Evolutionary conservation across 2,888 invertebrate genomes (phyloP).

Genomic region (Acrobasis repandana): DNA sequence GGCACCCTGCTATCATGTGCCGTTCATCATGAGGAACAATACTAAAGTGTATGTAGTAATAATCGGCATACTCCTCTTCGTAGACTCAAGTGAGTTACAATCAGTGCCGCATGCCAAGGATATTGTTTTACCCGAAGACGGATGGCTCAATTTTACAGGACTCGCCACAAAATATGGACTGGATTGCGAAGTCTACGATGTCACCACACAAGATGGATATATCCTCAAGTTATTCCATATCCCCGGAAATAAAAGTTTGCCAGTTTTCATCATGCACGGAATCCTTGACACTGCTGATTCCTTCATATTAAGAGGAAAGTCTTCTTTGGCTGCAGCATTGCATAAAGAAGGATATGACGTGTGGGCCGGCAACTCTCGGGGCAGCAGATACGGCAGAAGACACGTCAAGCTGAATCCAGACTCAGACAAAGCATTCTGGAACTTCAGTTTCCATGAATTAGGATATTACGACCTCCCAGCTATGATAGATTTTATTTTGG

Average conservation of each 20-base stretch:
- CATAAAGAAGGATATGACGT: constrained; percentile 25
- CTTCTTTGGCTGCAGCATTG: constrained; percentile 20
- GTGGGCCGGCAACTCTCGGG: constrained; percentile 27
- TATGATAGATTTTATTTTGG: constrained; percentile 59
- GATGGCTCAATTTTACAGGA: constrained; percentile 24
- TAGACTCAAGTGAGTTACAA: neutral
- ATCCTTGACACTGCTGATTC: constrained; percentile 27
- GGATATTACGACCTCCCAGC: constrained; percentile 86
- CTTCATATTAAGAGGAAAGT: constrained; percentile 25
- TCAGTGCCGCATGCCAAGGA: neutral
- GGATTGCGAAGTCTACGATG: constrained; percentile 24
- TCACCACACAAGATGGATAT: constrained; percentile 29
- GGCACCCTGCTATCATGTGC: constrained; percentile 4
- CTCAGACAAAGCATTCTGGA: constrained; percentile 17
- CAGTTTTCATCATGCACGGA: constrained; percentile 28
- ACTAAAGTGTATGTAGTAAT: neutral
- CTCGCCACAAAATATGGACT: constrained; percentile 27
- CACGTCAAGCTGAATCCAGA: constrained; percentile 25
- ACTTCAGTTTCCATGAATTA: constrained; percentile 81
- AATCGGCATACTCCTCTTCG: neutral
- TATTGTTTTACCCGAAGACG: constrained; percentile 22
- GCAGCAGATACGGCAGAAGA: constrained; percentile 27
- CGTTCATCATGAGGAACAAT: neutral
- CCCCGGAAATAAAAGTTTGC: constrained; percentile 23
- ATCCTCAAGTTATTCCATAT: constrained; percentile 37